A percentile compares a stretch with the other conserved stretches of the same genome.
Conservation (phyloP, 2,113 vertebrate genomes). For the Macquaria ambigua region DNA sequence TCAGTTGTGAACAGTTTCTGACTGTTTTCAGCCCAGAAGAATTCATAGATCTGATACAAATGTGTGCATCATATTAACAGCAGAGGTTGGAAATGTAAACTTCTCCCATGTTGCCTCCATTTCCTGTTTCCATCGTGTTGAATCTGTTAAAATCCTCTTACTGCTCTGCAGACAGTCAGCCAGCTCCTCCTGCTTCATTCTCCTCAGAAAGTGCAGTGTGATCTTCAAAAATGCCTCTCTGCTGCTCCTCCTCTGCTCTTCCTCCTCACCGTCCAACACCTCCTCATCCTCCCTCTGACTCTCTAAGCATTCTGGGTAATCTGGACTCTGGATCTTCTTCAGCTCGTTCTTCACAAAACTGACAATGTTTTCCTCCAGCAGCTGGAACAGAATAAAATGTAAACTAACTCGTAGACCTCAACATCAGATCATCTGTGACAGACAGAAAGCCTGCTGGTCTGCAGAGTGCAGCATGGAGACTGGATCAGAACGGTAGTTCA, state of each 20-base stretch:
- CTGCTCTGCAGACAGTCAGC: conserved; percentile 32
- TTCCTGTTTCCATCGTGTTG: neutral
- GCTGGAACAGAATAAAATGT: conserved; percentile 5
- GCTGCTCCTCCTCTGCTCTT: conserved; percentile 1
- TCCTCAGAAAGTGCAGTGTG: conserved; percentile 21
- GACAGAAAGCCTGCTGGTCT: neutral
- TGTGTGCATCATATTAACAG: neutral
- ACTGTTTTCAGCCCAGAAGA: too few relatives aligned
- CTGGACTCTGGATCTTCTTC: neutral
- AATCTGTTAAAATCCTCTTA: neutral
- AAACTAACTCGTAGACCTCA: neutral
- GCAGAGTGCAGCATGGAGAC: neutral
- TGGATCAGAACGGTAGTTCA: neutral
- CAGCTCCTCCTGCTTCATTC: conserved; percentile 16
- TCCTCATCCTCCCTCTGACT: neutral
- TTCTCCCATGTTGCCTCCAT: neutral
- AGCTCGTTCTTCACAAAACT: conserved; percentile 32
- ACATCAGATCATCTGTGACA: neutral
- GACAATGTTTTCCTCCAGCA: neutral
- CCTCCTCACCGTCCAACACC: neutral
- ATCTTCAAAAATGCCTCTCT: conserved; percentile 33
- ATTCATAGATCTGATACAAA: neutral
- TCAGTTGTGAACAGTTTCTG: too few relatives aligned
- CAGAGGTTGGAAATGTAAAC: too few relatives aligned
- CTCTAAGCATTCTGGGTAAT: conserved; percentile 4